These are phyloP conservation scores for Zaprionus ornatus DNA, from an alignment of 1,140 invertebrate species.

Conservation along the genomic window DNA sequence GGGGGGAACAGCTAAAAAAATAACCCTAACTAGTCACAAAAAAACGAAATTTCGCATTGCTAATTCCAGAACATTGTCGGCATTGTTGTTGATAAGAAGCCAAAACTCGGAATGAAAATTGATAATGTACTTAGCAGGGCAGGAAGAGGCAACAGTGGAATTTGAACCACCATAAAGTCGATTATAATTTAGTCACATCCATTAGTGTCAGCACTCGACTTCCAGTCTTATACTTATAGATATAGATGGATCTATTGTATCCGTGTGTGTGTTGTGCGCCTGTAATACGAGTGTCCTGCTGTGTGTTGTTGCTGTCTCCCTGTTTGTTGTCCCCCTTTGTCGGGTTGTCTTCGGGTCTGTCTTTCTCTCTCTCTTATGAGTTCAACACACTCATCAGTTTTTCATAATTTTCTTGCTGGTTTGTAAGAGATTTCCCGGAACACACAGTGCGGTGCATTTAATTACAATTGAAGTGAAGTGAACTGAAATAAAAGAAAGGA, in stretches of 20 bases:
- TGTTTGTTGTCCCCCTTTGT: no score
- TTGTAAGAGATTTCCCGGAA: constrained; percentile 35
- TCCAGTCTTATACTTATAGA: background rate
- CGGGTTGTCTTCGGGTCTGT: background rate
- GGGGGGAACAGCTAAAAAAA: background rate
- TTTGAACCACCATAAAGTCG: constrained; percentile 9
- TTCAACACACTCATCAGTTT: constrained; percentile 41
- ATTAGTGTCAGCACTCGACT: constrained; percentile 31
- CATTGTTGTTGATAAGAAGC: background rate
- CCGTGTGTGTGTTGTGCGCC: background rate
- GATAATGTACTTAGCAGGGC: background rate
- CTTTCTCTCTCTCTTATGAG: background rate
- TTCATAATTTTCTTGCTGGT: constrained; percentile 30
- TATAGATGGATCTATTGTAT: background rate
- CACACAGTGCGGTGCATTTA: constrained; percentile 38
- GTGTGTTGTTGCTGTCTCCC: background rate
- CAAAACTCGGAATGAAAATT: background rate
- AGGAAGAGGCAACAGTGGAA: background rate
- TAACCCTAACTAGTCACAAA: background rate
- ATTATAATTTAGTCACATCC: constrained; percentile 30
- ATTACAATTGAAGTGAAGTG: constrained; percentile 42
- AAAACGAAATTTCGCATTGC: background rate
- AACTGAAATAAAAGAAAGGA: constrained; percentile 21
- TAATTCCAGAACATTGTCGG: background rate
- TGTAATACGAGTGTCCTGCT: constrained; percentile 30